Conservation (phyloP, 1,140 invertebrate species). For the Sitodiplosis mosellana region DNA sequence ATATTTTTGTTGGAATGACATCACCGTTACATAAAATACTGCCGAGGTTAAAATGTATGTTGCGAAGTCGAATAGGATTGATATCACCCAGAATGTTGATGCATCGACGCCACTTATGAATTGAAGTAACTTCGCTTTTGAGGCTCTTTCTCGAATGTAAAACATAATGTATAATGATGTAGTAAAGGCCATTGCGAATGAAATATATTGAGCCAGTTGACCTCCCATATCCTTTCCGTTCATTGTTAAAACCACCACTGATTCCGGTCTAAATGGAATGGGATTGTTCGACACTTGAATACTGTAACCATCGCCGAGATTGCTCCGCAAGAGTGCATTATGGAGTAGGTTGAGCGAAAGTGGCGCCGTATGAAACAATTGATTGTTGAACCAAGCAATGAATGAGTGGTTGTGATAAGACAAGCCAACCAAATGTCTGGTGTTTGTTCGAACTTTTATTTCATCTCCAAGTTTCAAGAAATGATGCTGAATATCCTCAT, state of each 20-base stretch:
- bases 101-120: not conserved
- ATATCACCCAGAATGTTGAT: not conserved
- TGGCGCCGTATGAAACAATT: constrained; percentile 47
- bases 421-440: constrained; percentile 7
- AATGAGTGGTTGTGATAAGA: no score
- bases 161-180: not conserved
- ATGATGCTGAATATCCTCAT: constrained; percentile 1
- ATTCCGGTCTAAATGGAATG: constrained; percentile 30
- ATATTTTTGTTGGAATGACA: constrained; percentile 35
- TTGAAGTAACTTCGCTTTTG: not conserved
- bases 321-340: constrained; percentile 36
- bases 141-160: not conserved
- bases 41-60: not conserved
- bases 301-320: constrained; percentile 21
- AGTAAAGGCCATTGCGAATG: constrained; percentile 32
- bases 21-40: constrained; percentile 26
- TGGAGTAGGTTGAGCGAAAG: constrained; percentile 40
- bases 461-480: constrained; percentile 12
- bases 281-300: constrained; percentile 50
- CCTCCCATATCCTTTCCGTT: constrained; percentile 35
- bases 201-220: constrained; percentile 40
- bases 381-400: constrained; percentile 40
- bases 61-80: not conserved
- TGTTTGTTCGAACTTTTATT: constrained; percentile 14
- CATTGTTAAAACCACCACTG: constrained; percentile 22